These are phyloP conservation scores for Malacoraja senta DNA, from an alignment of 2,797 vertebrate species.

Conservation along the genomic window DNA sequence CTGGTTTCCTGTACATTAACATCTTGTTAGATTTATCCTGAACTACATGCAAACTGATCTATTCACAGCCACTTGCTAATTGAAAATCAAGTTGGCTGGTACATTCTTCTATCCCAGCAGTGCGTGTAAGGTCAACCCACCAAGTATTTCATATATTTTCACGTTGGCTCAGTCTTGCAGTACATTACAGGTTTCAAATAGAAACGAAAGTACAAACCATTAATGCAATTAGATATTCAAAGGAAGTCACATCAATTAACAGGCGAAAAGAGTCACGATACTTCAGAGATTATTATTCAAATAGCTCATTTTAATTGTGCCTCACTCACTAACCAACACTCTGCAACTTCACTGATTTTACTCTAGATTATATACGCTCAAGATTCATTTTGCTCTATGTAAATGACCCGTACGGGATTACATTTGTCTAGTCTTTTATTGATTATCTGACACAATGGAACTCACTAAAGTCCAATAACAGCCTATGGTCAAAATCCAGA, in stretches of 20 bases:
- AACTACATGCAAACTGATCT: not conserved
- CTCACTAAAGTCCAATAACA: not conserved
- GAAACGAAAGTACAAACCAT: not conserved
- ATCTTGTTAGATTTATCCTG: not conserved
- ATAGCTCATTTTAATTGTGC: not conserved
- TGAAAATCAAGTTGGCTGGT: not conserved
- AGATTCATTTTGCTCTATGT: no score
- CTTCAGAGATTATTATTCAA: not conserved
- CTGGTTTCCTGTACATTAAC: not conserved
- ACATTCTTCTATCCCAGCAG: not conserved
- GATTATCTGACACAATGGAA: not conserved
- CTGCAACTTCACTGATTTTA: not conserved
- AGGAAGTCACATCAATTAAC: not conserved
- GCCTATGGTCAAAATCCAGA: not conserved
- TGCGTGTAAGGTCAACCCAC: not conserved
- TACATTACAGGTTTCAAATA: not conserved
- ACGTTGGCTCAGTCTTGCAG: not conserved
- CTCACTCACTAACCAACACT: not conserved
- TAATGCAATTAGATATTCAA: not conserved
- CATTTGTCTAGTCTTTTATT: not conserved
- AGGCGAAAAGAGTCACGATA: not conserved
- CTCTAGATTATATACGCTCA: no score
- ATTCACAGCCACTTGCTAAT: not conserved
- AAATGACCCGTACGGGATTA: not conserved
- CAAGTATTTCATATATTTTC: not conserved